phyloP scores from a whole-genome alignment of 2,797 vertebrate species.

The Sebastes variabilis region DNA sequence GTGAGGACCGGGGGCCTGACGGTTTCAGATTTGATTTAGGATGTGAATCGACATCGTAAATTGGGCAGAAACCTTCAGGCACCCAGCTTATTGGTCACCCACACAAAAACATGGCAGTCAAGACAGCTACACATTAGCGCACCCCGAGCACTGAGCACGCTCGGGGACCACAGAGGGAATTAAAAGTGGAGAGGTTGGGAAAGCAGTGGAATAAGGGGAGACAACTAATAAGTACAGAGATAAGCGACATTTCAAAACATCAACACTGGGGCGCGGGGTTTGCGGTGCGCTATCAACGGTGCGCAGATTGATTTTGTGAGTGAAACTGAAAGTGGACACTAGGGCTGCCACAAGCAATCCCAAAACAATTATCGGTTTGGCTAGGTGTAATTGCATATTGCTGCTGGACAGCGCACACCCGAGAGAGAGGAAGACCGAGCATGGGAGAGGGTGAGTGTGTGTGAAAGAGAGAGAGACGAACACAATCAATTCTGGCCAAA shows the following conservation, averaged over 20 bases:
- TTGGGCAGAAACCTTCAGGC: conserved; percentile 38
- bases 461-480: too few species aligned
- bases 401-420: too few species aligned
- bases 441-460: too few species aligned
- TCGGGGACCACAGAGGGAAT: background rate
- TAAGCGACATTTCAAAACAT: background rate
- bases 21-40: conserved; percentile 31
- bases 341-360: too few species aligned
- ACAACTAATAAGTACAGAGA: background rate
- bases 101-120: conserved; percentile 33
- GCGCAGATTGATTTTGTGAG: too few species aligned
- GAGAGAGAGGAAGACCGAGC: too few species aligned
- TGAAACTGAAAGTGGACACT: too few species aligned
- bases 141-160: background rate
- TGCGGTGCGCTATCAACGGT: too few species aligned
- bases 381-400: too few species aligned
- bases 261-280: background rate
- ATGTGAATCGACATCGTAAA: conserved; percentile 6
- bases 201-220: background rate
- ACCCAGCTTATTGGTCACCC: conserved; percentile 28
- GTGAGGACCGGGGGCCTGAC: conserved; percentile 23
- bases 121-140: background rate
- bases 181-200: background rate
- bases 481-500: too few species aligned
- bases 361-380: too few species aligned